Conservation (phyloP, 2,797 vertebrate species). For the Alca torda region DNA sequence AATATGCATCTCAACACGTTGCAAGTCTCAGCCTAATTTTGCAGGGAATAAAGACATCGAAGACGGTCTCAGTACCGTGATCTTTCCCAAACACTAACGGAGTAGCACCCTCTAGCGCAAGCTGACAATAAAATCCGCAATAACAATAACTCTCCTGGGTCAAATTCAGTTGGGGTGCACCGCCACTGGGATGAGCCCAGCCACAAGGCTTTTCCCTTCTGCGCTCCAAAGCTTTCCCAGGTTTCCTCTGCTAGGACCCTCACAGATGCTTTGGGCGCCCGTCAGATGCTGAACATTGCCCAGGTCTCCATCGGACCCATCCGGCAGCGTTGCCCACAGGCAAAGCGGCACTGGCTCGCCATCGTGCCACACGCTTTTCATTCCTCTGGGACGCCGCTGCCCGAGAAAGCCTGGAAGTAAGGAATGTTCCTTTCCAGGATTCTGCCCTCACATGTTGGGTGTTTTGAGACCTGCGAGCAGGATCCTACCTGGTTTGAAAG, state of each 20-base stretch:
- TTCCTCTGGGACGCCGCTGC: background rate
- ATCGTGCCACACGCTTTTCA: fast-evolving
- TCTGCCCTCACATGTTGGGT: background rate
- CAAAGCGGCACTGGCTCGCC: fast-evolving
- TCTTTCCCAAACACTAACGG: background rate
- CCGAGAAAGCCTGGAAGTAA: background rate
- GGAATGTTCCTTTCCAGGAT: background rate
- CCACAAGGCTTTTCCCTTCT: background rate
- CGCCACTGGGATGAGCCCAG: background rate
- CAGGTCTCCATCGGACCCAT: background rate
- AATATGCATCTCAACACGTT: background rate
- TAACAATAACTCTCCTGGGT: background rate
- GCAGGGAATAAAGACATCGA: background rate
- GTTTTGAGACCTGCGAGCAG: background rate
- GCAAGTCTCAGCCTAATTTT: background rate
- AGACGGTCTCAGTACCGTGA: fast-evolving
- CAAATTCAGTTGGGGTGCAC: background rate
- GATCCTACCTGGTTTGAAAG: background rate
- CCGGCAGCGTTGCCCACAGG: fast-evolving
- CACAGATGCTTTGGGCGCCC: background rate
- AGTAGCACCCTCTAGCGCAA: constrained; percentile 58
- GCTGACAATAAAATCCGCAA: background rate
- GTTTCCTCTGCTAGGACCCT: background rate
- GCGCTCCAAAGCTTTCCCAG: background rate
- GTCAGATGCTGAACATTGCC: fast-evolving